Conservation (phyloP, 2,113 vertebrate species). For the Mugil cephalus region DNA sequence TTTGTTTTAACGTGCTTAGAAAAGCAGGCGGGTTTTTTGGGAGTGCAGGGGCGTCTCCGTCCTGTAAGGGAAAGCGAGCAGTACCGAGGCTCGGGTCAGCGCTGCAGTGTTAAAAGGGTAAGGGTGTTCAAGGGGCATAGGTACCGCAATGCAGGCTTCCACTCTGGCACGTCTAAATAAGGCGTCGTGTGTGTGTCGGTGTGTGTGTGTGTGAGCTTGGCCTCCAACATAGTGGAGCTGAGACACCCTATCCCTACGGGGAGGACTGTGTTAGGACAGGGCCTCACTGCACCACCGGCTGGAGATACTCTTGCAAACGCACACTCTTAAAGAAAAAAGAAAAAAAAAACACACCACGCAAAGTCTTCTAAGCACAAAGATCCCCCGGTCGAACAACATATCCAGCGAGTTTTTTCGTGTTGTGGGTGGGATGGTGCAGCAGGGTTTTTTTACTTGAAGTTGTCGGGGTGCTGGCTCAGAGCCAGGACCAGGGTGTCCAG, state of each 20-base stretch:
- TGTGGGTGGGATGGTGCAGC: slow-evolving; percentile 11
- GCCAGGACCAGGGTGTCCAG: slow-evolving; percentile 92
- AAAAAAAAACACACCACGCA: background rate
- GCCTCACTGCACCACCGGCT: slow-evolving; percentile 50
- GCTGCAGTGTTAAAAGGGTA: slow-evolving; percentile 65
- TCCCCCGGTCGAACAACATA: background rate
- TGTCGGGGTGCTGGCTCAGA: slow-evolving; percentile 92
- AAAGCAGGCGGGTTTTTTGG: background rate
- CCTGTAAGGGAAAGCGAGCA: slow-evolving; percentile 10
- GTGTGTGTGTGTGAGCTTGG: slow-evolving; percentile 41
- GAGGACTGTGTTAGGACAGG: slow-evolving; percentile 46
- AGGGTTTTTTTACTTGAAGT: slow-evolving; percentile 90
- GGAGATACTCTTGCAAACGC: slow-evolving; percentile 16
- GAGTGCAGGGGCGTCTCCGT: background rate
- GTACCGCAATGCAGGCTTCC: slow-evolving; percentile 73
- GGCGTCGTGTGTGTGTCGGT: slow-evolving; percentile 51
- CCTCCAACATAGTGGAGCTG: slow-evolving; percentile 41
- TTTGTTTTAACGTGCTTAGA: background rate
- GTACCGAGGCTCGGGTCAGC: slow-evolving; percentile 38
- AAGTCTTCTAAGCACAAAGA: slow-evolving; percentile 25
- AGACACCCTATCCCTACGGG: slow-evolving; percentile 70
- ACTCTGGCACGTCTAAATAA: slow-evolving; percentile 76
- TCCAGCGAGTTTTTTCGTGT: too few relatives aligned
- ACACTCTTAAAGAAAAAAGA: slow-evolving; percentile 34
- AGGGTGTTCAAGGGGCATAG: slow-evolving; percentile 57